Evolutionary conservation across 1,140 invertebrate genomes (phyloP), one percentile per base, ranked within the genome.

Genomic region (Monochamus saltuarius): DNA sequence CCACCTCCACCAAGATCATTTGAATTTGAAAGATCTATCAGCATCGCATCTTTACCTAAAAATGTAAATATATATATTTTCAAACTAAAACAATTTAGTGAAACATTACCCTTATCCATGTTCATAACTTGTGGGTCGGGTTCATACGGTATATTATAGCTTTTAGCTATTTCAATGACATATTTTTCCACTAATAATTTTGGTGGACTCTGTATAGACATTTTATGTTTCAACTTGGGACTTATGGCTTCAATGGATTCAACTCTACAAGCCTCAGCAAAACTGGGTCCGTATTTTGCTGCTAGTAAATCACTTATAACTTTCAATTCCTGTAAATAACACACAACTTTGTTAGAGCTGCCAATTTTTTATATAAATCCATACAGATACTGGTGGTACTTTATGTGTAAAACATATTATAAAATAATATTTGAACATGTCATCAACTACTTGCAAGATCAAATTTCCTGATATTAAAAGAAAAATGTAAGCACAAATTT

Each of bases 151-250:
- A 98, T 85, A 77, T 94, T 90, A 72, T 95, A 96, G 76, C 91
- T 94, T 74, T 94, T 97, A 4, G 97, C 94, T 67, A 99, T 99
- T 80, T 98, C 97, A 68, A 95, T 90, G 16, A 95, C 77, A 80
- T 96, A 98, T 72, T 92, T 94, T 76, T 99, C 98, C 43, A 99
- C 92, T 8, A 99, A 80, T 54, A 98, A 79, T 76, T 97, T 98
- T 0, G 95, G 94, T 2, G 98, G 98, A 40, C 95, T 94, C 71
- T 98, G 94, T 2, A 99, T 88, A 38, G 92, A 89, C 75, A 99
- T 82, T 81, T 99, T 99, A 71, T 97, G 92, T 76, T 97, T 95
- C 6, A 99, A 75, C 78, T 98, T 98, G 63, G 96, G 91, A 71
- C 93, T 97, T 45, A 98, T 92, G 29, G 90, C 91, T 56, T 89